These are phyloP conservation scores for Mamestra configurata DNA, from an alignment of 1,140 invertebrate species.

Conservation along the genomic window DNA sequence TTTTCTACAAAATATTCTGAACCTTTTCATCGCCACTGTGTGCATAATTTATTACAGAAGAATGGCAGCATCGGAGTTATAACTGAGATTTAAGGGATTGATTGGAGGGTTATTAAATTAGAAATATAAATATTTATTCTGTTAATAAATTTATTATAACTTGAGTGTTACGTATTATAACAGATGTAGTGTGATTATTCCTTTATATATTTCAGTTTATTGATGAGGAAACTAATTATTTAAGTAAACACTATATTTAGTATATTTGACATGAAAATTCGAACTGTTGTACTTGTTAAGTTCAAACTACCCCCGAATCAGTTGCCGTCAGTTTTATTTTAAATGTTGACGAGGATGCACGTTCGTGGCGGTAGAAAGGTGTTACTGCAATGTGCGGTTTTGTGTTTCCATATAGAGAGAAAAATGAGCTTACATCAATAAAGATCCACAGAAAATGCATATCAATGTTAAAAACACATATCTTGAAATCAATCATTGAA, in stretches of 20 bases:
- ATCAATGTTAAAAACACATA: constrained; percentile 63
- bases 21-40: constrained; percentile 22
- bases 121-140: no score
- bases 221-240: no score
- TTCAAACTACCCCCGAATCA: background rate
- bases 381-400: constrained; percentile 64
- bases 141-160: no score
- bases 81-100: no score
- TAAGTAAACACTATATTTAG: no score
- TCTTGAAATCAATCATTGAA: constrained; percentile 48
- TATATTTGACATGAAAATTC: no score
- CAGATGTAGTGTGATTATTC: no score
- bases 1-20: constrained; percentile 74
- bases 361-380: constrained; percentile 11
- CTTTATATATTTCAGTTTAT: no score
- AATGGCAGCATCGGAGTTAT: no score
- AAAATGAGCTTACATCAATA: constrained; percentile 46
- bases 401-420: constrained; percentile 50
- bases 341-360: background rate
- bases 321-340: background rate
- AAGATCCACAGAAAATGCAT: constrained; percentile 53
- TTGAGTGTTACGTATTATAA: no score
- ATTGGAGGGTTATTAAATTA: no score
- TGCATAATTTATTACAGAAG: background rate
- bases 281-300: background rate